phyloP scores from a whole-genome alignment of 2,888 invertebrate species.

The Eilema depressum region DNA sequence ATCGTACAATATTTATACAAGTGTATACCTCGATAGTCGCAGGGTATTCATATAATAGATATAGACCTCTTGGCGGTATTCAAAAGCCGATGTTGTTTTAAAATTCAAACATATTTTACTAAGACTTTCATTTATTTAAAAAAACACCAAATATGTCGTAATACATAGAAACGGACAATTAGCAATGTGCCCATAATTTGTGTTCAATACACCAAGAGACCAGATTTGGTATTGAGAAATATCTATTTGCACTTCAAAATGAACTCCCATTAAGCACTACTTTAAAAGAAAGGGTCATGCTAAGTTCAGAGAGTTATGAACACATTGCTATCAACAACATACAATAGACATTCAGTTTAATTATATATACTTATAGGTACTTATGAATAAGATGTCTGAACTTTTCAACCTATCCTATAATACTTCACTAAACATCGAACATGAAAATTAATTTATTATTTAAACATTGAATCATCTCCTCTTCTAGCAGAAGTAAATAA shows the following conservation, averaged over 20 bases:
- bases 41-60: conserved; percentile 31
- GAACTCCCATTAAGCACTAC: neutral
- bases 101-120: conserved; percentile 44
- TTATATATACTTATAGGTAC: neutral
- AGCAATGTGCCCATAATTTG: conserved; percentile 6
- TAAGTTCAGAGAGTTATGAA: neutral
- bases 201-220: neutral
- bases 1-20: conserved; percentile 26
- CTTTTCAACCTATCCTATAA: neutral
- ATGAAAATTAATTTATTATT: neutral
- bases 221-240: neutral
- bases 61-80: conserved; percentile 58
- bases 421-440: neutral
- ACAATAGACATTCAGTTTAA: neutral
- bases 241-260: neutral
- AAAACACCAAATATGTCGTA: conserved; percentile 23
- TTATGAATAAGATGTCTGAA: neutral
- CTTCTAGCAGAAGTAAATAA: neutral
- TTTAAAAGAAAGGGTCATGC: neutral
- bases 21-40: conserved; percentile 20
- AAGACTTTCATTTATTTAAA: conserved; percentile 21
- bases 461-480: neutral
- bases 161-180: conserved; percentile 1
- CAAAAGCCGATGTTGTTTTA: conserved; percentile 45
- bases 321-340: conserved; percentile 7